These are phyloP conservation scores for Pterois miles DNA, from an alignment of 2,797 vertebrate genomes.

Conservation along the genomic window DNA sequence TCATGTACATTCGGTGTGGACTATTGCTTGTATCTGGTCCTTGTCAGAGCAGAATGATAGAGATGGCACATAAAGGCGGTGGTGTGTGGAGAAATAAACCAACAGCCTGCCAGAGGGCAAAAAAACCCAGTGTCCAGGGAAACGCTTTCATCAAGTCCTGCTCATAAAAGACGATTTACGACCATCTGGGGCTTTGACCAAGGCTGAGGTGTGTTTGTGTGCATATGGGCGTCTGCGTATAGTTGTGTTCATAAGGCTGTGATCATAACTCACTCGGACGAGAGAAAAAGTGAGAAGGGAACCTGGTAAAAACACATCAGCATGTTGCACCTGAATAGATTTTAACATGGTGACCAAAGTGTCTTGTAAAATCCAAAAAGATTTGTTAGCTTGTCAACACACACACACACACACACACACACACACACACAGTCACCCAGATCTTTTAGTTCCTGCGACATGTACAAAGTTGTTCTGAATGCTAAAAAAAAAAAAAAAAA, in stretches of 20 bases:
- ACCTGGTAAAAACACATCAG: constrained; percentile 65
- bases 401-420: neutral
- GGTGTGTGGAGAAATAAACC: constrained; percentile 80
- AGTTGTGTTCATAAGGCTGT: constrained; percentile 49
- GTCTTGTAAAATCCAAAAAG: constrained; percentile 63
- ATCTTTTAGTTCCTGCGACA: neutral
- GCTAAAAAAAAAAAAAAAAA: neutral
- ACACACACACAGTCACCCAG: neutral
- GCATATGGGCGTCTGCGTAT: constrained; percentile 39
- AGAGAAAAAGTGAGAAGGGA: constrained; percentile 60
- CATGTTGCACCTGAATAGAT: constrained; percentile 57
- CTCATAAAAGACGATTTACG: constrained; percentile 80
- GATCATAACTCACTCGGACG: constrained; percentile 69
- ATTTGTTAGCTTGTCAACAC: constrained; percentile 58
- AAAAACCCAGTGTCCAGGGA: constrained; percentile 79
- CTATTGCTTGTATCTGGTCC: constrained; percentile 54
- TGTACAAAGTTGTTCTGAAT: neutral
- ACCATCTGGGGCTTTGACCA: constrained; percentile 70
- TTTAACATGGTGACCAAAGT: constrained; percentile 56
- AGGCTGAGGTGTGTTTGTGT: constrained; percentile 68
- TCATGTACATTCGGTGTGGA: constrained; percentile 9
- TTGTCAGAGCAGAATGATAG: constrained; percentile 67
- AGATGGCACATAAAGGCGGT: constrained; percentile 75
- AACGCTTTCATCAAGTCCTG: constrained; percentile 82
- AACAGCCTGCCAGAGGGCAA: constrained; percentile 74